Percentiles rank a stretch among this genome's conserved stretches.
Evolutionary conservation across 2,888 invertebrate genomes (phyloP).

Genomic region (Lasioglossum calceatum): DNA sequence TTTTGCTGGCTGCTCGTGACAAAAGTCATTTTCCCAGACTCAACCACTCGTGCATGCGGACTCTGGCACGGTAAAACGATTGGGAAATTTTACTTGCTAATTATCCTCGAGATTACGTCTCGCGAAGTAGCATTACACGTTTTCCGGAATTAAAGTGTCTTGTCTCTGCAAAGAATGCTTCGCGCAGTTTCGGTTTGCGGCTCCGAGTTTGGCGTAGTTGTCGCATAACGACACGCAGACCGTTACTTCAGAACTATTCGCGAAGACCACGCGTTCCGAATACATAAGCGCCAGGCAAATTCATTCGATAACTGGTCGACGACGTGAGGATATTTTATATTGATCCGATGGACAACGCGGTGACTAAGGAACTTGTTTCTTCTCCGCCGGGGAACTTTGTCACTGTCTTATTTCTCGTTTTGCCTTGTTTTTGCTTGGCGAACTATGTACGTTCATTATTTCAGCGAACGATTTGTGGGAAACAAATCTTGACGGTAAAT

Average conservation of each 20-base stretch:
- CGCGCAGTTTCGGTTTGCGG: background rate
- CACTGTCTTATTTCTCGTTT: background rate
- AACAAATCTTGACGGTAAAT: no score
- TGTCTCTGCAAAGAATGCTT: background rate
- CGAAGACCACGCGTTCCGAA: slow-evolving; percentile 62
- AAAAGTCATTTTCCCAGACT: background rate
- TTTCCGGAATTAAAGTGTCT: background rate
- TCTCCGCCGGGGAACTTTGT: background rate
- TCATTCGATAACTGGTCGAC: slow-evolving; percentile 43
- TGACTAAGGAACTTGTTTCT: background rate
- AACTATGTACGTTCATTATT: no score
- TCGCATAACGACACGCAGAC: slow-evolving; percentile 39
- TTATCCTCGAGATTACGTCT: background rate
- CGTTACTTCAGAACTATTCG: slow-evolving; percentile 62
- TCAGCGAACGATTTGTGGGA: no score
- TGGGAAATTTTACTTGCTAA: background rate
- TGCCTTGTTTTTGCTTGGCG: no score
- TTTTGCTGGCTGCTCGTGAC: background rate
- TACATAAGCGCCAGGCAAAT: slow-evolving; percentile 49
- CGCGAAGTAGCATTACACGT: background rate
- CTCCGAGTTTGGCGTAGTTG: slow-evolving; percentile 29
- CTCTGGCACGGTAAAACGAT: background rate
- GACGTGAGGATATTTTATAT: slow-evolving; percentile 45
- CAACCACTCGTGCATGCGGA: background rate
- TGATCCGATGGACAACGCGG: slow-evolving; percentile 14